Conservation (phyloP, 1,140 invertebrate species). For the Nebria ingens region DNA sequence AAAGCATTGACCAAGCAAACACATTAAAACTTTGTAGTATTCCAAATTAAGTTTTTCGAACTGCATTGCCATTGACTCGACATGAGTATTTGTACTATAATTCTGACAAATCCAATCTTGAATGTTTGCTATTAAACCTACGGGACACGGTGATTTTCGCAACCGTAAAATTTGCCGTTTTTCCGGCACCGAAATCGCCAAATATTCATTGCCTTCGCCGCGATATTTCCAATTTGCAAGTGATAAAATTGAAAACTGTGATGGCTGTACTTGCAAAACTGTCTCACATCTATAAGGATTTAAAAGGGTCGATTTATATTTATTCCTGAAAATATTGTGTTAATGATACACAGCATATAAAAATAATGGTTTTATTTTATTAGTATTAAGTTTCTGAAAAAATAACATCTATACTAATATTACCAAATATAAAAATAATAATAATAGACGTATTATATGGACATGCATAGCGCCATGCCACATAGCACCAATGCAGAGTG, state of each 20-base stretch:
- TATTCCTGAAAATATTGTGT: constrained; percentile 1
- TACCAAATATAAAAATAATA: no score
- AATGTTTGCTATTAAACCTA: background rate
- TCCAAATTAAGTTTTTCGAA: constrained; percentile 1
- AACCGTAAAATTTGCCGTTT: background rate
- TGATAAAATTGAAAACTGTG: background rate
- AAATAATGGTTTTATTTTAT: no score
- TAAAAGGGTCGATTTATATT: background rate
- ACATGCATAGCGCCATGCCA: no score
- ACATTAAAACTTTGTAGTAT: background rate
- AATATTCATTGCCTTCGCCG: constrained; percentile 2
- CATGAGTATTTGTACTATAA: background rate
- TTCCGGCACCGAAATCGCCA: background rate
- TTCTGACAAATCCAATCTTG: background rate
- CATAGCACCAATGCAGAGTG: no score
- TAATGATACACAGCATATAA: background rate
- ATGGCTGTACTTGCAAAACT: background rate
- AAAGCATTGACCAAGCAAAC: background rate
- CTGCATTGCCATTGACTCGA: background rate
- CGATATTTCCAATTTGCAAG: background rate
- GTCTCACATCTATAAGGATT: background rate
- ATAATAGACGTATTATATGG: no score
- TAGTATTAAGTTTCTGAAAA: no score
- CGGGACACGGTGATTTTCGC: background rate
- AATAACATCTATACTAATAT: no score